Base-by-base conservation (phyloP, 2,888 invertebrate genomes). In the Ferrisia virgata region DNA sequence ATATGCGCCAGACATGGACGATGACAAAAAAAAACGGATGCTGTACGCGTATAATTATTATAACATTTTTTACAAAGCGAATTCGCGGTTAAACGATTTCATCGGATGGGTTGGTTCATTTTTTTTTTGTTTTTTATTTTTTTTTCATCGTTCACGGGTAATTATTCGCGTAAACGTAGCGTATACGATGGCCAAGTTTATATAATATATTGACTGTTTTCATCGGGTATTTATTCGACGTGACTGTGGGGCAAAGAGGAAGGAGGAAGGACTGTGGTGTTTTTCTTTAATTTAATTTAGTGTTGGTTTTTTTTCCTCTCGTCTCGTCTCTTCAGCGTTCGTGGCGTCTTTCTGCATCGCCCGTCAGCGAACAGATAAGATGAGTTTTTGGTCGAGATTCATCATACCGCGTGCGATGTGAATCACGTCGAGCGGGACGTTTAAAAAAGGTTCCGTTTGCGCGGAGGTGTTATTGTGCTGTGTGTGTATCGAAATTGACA, bases 81-180 rank as follows among this genome's bases (percentile, higher is more conserved):
- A 64, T 64, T 64, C 64, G 64, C 64, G 64, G 64, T 64, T 64
- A 64, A 64, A 64, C 64, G 64, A 64, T 64, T 64, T 64, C 64
- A 64, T 64, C 28, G 64, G 64, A 28, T 64, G 64, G 53, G 53
- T 53, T 53, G 22, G 18, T 53, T 53, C 9, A 22, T 8, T 40
- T 40, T 53, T 53, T 53, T 53, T 53, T 53, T n/a, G n/a, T 11
- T 22, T 22, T 22, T 53, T 6, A 6, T 53, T 53, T 43, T 43
- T 43, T 64, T 64, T 64, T 64, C 28, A 64, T 64, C 28, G 64
- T 64, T 64, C 28, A 64, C 28, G 64, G 64, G 64, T 64, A 64
- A 64, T 64, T 64, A 64, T 64, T 64, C 64, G 64, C 64, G 64
- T 64, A 64, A 64, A 64, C 64, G 64, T 64, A 64, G 4, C 64